Percentiles rank a stretch among this genome's conserved stretches.
phyloP scores from a whole-genome alignment of 2,888 invertebrate genomes.

The Leucoma salicis region DNA sequence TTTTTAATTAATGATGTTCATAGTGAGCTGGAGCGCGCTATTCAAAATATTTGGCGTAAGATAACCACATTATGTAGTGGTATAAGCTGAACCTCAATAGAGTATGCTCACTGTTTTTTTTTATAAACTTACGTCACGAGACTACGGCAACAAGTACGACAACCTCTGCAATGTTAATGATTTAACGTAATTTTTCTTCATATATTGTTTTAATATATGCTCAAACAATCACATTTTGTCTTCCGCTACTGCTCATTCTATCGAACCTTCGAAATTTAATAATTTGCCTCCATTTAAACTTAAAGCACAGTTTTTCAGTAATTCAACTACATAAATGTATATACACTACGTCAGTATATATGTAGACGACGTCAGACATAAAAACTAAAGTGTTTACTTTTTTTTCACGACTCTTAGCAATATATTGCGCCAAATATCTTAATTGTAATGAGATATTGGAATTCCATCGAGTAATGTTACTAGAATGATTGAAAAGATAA shows the following conservation, averaged over 20 bases:
- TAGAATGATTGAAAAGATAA: slow-evolving; percentile 10
- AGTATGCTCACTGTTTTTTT: background rate
- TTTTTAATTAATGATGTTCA: slow-evolving; percentile 45
- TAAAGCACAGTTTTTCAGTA: slow-evolving; percentile 14
- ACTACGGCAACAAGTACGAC: slow-evolving; percentile 14
- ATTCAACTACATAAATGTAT: slow-evolving; percentile 6
- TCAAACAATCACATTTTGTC: slow-evolving; percentile 63
- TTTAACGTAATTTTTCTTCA: slow-evolving; percentile 33
- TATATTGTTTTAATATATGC: slow-evolving; percentile 38
- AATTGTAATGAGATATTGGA: slow-evolving; percentile 21
- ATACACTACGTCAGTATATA: no score
- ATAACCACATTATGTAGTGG: slow-evolving; percentile 20
- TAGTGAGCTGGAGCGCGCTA: slow-evolving; percentile 30
- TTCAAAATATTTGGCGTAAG: slow-evolving; percentile 34
- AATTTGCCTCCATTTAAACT: slow-evolving; percentile 30
- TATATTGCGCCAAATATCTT: slow-evolving; percentile 52
- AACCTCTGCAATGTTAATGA: slow-evolving; percentile 25
- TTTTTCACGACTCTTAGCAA: slow-evolving; percentile 43
- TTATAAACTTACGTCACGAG: background rate
- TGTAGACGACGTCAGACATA: no score
- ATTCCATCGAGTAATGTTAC: slow-evolving; percentile 21
- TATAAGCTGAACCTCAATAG: slow-evolving; percentile 7
- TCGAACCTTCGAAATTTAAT: slow-evolving; percentile 25
- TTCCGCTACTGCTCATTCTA: slow-evolving; percentile 60
- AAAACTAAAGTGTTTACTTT: no score